phyloP scores from a whole-genome alignment of 2,113 vertebrate species.

The Hypanus sabinus region DNA sequence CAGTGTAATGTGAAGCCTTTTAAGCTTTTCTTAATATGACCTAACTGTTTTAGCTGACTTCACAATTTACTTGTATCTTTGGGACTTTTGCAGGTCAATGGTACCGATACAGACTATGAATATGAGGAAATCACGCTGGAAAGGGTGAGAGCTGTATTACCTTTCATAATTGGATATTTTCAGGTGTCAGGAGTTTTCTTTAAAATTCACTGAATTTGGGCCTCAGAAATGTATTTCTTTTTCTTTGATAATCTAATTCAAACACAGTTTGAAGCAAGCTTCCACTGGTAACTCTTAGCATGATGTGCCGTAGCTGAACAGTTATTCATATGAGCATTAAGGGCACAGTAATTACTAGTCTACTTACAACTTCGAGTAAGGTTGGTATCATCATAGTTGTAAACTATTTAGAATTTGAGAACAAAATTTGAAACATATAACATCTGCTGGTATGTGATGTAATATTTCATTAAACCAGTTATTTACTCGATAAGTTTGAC shows the following conservation, averaged over 20 bases:
- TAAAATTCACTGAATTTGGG: not conserved
- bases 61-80: not conserved
- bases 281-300: not conserved
- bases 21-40: not conserved
- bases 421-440: not conserved
- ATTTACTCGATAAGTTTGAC: not conserved
- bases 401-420: not conserved
- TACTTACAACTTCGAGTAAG: not conserved
- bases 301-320: not conserved
- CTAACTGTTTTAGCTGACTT: not conserved
- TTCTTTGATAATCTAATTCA: not conserved
- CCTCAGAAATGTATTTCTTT: not conserved
- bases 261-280: too few relatives aligned
- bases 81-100: conserved; percentile 72
- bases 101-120: conserved; percentile 89
- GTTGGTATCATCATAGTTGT: not conserved
- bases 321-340: not conserved
- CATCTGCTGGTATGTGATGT: not conserved
- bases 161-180: not conserved
- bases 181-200: not conserved
- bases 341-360: not conserved
- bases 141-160: conserved; percentile 64
- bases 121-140: conserved; percentile 98
- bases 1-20: not conserved
- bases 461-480: not conserved